Evolutionary conservation across 2,113 vertebrate genomes (phyloP), one percentile per base, ranked within the genome.

Genomic region (Himantopus leucocephalus): DNA sequence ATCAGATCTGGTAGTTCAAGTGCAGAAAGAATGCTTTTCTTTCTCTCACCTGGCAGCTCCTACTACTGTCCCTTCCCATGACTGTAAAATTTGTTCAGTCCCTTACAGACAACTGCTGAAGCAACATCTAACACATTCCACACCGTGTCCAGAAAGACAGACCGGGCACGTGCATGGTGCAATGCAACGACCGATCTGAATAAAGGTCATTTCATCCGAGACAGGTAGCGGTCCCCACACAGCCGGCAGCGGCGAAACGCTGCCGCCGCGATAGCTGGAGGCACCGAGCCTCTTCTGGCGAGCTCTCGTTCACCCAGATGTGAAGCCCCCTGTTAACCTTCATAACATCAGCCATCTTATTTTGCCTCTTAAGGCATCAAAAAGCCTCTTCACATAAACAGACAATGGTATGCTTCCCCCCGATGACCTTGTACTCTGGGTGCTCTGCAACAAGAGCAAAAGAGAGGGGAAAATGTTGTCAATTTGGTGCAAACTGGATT

Each of bases 161-260:
- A 29, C 52, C 39, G 74, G 68, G 26, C 34, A 20, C 0, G 0
- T 59, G 27, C 19, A 20, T 14, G 74, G 48, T 32, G 41, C 22
- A 22, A 4, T 8, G 56, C 53, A 85, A 43, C 0, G n/a, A 56
- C 43, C 43, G 48, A 48, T 37, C 56, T 64, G 75, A 92, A 78
- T 67, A n/a, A 63, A 85, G 35, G 35, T 66, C 35, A 2, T 48
- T 89, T 35, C 34, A 37, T 3, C 55, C 1, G 6, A 72, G 89
- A 17, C 34, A 85, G 77, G 84, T 81, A 63, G 53, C 22, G 8
- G 39, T 72, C 26, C 59, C 64, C 41, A 7, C 18, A 3, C 56
- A 34, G 34, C 41, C 2, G 1, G 78, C 53, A 48, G 63, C 58
- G 34, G n/a, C 0, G 4, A 67, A 59, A 64, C 0, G 1, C 68